Conservation (phyloP, 2,113 vertebrate species). For the Leptosomus discolor region DNA sequence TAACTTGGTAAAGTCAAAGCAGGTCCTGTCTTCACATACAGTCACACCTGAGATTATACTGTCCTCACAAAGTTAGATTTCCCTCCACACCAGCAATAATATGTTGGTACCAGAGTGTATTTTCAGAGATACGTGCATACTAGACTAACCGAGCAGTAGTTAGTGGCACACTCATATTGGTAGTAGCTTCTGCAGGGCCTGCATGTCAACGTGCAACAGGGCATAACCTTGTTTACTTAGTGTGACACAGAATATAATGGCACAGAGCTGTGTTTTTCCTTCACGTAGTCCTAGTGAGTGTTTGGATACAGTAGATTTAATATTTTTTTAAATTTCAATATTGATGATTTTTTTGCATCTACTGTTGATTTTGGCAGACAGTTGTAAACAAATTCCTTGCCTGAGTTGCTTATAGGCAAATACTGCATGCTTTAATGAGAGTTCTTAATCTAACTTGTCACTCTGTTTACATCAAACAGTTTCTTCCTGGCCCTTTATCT, state of each 20-base stretch:
- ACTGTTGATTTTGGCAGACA: conserved; percentile 44
- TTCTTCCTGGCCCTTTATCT: conserved; percentile 54
- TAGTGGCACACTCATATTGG: background rate
- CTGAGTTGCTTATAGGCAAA: conserved; percentile 38
- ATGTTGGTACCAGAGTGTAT: background rate
- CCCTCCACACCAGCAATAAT: background rate
- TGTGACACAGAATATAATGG: background rate
- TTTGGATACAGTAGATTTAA: background rate
- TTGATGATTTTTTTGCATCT: conserved; percentile 22
- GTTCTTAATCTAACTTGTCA: conserved; percentile 56
- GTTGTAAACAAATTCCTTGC: conserved; percentile 41
- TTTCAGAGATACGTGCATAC: background rate
- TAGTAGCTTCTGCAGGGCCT: background rate
- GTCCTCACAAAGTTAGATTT: background rate
- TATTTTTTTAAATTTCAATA: background rate
- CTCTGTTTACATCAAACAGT: conserved; percentile 59
- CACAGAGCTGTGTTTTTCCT: background rate
- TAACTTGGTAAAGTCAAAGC: background rate
- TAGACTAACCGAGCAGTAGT: background rate
- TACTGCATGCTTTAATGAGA: conserved; percentile 49
- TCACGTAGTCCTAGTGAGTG: background rate
- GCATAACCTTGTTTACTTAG: background rate
- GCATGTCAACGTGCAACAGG: background rate
- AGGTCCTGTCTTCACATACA: background rate
- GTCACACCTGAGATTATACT: background rate